phyloP scores from a whole-genome alignment of 2,888 invertebrate genomes.

The Leptogaster cylindrica region DNA sequence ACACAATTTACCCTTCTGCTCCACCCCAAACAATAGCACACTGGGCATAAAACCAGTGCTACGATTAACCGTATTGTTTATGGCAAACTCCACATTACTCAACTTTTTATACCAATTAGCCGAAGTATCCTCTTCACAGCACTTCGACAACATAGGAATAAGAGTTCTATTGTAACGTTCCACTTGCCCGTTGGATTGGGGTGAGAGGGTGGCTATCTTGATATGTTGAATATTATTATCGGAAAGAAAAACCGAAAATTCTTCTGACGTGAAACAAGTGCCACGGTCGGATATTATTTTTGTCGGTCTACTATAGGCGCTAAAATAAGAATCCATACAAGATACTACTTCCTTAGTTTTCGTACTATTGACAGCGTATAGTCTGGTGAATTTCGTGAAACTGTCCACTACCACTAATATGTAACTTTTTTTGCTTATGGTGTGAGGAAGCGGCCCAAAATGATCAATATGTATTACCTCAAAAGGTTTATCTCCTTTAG shows the following conservation, averaged over 20 bases:
- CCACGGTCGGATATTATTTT: conserved; percentile 41
- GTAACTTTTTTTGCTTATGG: background rate
- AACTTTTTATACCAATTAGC: conserved; percentile 44
- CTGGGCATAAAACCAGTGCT: conserved; percentile 43
- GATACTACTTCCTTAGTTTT: conserved; percentile 48
- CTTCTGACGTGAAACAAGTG: conserved; percentile 43
- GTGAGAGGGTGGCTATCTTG: conserved; percentile 36
- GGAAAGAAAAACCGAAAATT: conserved; percentile 47
- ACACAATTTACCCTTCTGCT: background rate
- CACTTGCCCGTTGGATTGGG: conserved; percentile 40
- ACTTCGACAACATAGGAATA: conserved; percentile 37
- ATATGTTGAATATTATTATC: conserved; percentile 38
- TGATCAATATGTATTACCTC: conserved; percentile 59
- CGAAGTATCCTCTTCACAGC: conserved; percentile 12
- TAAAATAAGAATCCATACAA: conserved; percentile 43
- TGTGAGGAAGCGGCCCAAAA: conserved; percentile 56
- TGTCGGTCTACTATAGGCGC: conserved; percentile 40
- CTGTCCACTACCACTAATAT: conserved; percentile 10
- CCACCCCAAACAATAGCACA: background rate
- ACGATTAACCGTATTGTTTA: conserved; percentile 51
- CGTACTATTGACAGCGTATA: conserved; percentile 35
- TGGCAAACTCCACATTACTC: conserved; percentile 48
- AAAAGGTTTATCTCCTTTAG: conserved; percentile 56
- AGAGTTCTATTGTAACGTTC: conserved; percentile 26
- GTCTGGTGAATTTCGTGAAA: conserved; percentile 44